Base-by-base conservation (phyloP, 1,140 invertebrate genomes). In the Battus philenor region DNA sequence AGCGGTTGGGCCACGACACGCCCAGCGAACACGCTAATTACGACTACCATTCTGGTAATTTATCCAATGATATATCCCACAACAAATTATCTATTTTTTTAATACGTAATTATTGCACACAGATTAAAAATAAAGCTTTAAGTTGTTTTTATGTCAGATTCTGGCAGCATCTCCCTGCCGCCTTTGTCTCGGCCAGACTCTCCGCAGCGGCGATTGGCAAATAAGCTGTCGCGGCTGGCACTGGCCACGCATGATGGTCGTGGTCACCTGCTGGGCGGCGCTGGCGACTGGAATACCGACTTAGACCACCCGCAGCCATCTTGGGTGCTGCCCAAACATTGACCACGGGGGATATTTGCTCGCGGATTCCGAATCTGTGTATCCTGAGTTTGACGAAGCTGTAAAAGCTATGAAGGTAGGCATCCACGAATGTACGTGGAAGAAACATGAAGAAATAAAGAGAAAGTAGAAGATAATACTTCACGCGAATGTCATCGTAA, bases 211-310 rank as follows among this genome's bases (percentile, higher is more conserved):
- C 11, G 93, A 4, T 87, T 96, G n/a, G 92, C 91, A 39, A 96
- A 96, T 83, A 96, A 96, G 79, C 85, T 96, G 45, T 93, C 93
- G 30, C 91, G 94, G 70, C 88, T 97, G 20, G 94, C 94, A 15
- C 88, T 97, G 24, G 94, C 95, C 9, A 96, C 94, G 2, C 96
- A 96, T 74, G 94, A 96, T 67, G 94, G 95, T 18, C 90, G 95
- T 68, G 95, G 93, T 32, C 71, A 77, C 44, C 58, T 86, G 26
- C 58, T 86, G 0, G 85, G 85, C 2, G 82, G 83, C 0, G 85
- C 80, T 6, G 77, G 80, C 0, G 80, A 84, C 51, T 84, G 77
- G 80, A 67, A 65, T 50, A 68, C 63, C 1, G 69, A 64, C 7
- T 24, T 69, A n/a, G 61, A 66, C 29, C 68, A 67, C 20, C 57